Conservation (phyloP, 2,113 vertebrate species). For the Pseudorasbora parva region DNA sequence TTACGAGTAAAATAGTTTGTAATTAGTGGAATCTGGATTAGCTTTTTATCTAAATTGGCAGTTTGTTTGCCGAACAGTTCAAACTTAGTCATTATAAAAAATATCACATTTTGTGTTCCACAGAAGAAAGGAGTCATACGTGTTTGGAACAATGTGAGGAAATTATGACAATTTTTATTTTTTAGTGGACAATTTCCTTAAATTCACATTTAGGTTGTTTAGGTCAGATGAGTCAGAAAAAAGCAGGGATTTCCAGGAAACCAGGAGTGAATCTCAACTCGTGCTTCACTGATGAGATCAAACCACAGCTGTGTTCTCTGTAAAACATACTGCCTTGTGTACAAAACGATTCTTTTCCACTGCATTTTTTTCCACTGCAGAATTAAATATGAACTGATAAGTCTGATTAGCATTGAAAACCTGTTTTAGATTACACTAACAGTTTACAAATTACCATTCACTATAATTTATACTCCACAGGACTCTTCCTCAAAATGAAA, state of each 20-base stretch:
- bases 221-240: background rate
- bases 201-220: background rate
- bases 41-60: background rate
- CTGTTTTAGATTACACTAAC: background rate
- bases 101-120: background rate
- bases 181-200: background rate
- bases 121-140: background rate
- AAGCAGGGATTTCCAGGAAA: background rate
- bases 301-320: background rate
- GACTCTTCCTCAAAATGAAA: background rate
- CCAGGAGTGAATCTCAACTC: background rate
- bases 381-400: background rate
- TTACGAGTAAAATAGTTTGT: background rate
- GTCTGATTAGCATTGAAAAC: background rate
- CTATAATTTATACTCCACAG: background rate
- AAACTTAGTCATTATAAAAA: background rate
- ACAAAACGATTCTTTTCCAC: background rate
- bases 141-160: too few relatives aligned
- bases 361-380: background rate
- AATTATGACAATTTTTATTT: background rate
- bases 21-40: background rate
- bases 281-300: background rate
- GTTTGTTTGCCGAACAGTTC: conserved; percentile 1
- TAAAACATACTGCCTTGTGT: background rate
- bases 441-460: background rate